These are phyloP conservation scores for Penaeus indicus DNA, from an alignment of 1,140 invertebrate species.

Conservation along the genomic window DNA sequence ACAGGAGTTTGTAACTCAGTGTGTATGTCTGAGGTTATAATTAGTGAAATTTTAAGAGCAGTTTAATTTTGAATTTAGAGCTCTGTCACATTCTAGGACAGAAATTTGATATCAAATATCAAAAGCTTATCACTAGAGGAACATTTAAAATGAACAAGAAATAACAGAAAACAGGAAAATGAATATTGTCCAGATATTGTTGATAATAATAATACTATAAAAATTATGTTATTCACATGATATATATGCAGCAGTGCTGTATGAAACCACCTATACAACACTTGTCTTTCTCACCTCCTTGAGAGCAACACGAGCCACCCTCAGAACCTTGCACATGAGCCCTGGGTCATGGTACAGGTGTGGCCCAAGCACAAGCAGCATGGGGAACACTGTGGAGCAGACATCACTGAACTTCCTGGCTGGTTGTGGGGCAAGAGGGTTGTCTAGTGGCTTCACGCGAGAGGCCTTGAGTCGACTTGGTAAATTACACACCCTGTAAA, in stretches of 20 bases:
- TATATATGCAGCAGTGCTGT: neutral
- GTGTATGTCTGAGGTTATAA: no score
- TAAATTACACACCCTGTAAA: constrained; percentile 78
- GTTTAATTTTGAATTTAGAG: no score
- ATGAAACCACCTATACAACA: neutral
- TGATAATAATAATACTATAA: no score
- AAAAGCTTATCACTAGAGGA: no score
- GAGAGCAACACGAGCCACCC: constrained; percentile 75
- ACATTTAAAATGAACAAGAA: no score
- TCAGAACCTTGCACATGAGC: constrained; percentile 88
- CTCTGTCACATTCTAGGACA: no score
- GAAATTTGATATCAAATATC: no score
- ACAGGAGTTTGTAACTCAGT: no score
- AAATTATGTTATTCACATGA: no score
- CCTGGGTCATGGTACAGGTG: constrained; percentile 89
- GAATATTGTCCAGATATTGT: no score
- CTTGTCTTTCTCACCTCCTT: constrained; percentile 69
- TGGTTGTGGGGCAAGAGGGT: constrained; percentile 75
- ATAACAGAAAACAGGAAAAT: no score
- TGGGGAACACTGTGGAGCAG: constrained; percentile 84
- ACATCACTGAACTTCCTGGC: constrained; percentile 80
- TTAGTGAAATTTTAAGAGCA: no score
- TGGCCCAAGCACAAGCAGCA: constrained; percentile 88
- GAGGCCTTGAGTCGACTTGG: constrained; percentile 79
- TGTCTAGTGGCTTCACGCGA: constrained; percentile 72